phyloP scores from a whole-genome alignment of 2,888 invertebrate genomes.

The Heteropelma amictum region DNA sequence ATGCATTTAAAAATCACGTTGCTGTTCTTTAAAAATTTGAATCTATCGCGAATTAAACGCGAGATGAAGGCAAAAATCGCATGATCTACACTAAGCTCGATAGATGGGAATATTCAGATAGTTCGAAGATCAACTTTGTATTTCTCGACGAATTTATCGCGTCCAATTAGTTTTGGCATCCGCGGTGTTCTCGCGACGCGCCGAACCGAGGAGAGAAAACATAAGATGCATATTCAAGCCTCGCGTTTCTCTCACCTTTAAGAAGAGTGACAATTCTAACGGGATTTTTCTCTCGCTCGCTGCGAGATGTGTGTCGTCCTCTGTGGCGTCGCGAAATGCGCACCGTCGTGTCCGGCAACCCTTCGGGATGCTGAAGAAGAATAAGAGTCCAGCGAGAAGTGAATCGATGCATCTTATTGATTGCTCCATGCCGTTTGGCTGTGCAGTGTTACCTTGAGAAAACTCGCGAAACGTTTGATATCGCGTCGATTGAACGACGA shows the following conservation, averaged over 20 bases:
- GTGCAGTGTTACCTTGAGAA: constrained; percentile 16
- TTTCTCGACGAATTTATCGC: constrained; percentile 66
- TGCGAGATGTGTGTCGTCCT: constrained; percentile 20
- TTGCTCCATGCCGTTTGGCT: constrained; percentile 14
- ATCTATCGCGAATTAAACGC: too few species aligned
- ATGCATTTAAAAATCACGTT: too few species aligned
- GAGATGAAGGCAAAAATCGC: too few species aligned
- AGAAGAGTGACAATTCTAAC: constrained; percentile 72
- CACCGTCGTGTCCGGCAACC: constrained; percentile 62
- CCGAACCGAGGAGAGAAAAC: constrained; percentile 26
- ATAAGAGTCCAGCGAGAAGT: constrained; percentile 17
- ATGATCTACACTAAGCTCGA: neutral
- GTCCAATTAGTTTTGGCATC: constrained; percentile 72
- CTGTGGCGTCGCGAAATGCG: constrained; percentile 14
- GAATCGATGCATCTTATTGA: constrained; percentile 26
- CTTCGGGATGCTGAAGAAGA: constrained; percentile 54
- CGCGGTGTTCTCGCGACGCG: constrained; percentile 57
- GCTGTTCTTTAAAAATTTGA: too few species aligned
- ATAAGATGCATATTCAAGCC: constrained; percentile 20
- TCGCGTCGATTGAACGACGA: constrained; percentile 36
- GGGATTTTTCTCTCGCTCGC: constrained; percentile 48
- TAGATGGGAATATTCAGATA: constrained; percentile 9
- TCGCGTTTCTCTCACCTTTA: constrained; percentile 27
- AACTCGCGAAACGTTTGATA: constrained; percentile 32
- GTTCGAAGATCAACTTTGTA: neutral